Percentiles rank a stretch among this genome's conserved stretches.
These are phyloP conservation scores for Alsophila aescularia DNA, from an alignment of 2,888 invertebrate species.

Conservation along the genomic window DNA sequence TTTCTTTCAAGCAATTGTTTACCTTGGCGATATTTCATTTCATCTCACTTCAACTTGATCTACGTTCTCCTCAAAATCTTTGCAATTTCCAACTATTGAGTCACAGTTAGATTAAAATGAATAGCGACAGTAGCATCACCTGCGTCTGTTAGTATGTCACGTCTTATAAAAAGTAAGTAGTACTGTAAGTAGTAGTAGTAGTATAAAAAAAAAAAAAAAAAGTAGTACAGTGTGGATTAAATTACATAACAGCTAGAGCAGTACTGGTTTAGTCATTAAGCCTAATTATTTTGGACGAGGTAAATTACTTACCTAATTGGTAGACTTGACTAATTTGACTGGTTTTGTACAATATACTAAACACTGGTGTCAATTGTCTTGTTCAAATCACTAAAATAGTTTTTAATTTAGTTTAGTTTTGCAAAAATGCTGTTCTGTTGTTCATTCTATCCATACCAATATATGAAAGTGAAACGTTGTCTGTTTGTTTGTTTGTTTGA, in stretches of 20 bases:
- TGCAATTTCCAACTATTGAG: neutral
- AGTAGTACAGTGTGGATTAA: neutral
- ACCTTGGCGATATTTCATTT: too few species aligned
- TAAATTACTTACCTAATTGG: neutral
- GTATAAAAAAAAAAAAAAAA: too few species aligned
- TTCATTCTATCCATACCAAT: too few species aligned
- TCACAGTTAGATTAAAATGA: constrained; percentile 5
- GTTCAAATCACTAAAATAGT: too few species aligned
- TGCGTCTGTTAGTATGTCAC: constrained; percentile 16
- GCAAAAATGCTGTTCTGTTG: too few species aligned
- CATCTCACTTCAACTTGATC: too few species aligned
- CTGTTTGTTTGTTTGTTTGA: too few species aligned
- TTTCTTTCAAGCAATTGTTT: too few species aligned
- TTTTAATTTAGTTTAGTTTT: too few species aligned
- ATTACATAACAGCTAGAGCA: constrained; percentile 12
- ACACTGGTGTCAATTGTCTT: too few species aligned
- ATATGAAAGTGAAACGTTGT: too few species aligned
- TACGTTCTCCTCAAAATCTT: neutral
- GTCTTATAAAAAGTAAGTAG: constrained; percentile 3
- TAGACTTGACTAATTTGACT: neutral
- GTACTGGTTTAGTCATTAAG: constrained; percentile 13
- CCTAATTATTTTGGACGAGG: neutral
- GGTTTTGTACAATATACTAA: neutral
- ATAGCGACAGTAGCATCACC: neutral
- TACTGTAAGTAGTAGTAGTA: neutral